Base-by-base conservation (phyloP, 2,797 vertebrate genomes). In the Megalops cyprinoides region DNA sequence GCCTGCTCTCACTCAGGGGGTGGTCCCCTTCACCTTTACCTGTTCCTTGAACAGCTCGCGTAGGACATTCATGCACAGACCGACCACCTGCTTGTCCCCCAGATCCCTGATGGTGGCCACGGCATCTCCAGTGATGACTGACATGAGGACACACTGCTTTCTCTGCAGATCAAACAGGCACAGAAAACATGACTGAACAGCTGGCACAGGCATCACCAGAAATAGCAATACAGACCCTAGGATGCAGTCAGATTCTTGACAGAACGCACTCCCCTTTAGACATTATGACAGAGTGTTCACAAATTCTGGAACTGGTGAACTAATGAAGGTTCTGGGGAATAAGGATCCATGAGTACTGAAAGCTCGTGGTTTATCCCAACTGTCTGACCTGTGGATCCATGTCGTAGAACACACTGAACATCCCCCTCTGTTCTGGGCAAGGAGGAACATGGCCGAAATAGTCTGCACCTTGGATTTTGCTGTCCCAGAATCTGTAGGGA, bases 381-480 rank as follows among this genome's bases (percentile, higher is more conserved):
- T 48, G 25, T 42, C 53, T 82, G 90, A 99, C 98, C 96, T 97
- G 93, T 75, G 97, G 97, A 84, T 97, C 94, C 95, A 99, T 95
- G 90, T 99, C 98, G 15, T 99, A 99, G 90, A 99, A 99, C 75
- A 99, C 96, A 39, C 96, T 96, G 74, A 99, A 99, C 85, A 99
- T 95, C 44, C 98, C 98, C 83, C 96, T 95, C 67, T 96, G 96
- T 86, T 95, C 96, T 65, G 95, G 94, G 87, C 87, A 89, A 44
- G 96, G 96, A 2, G 98, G 95, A 71, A 97, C 88, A 0, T 98
- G 97, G 75, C 97, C 98, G 81, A 99, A 99, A 89, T 97, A 99
- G 89, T 99, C 98, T 0, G 98, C 97, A 53, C 97, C 96, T 90
- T 98, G 96, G 88, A 99, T 96, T 91, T 98, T 99, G 82, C 87